A percentile compares a stretch with the other conserved stretches of the same genome.
phyloP scores from a whole-genome alignment of 2,888 invertebrate genomes.

The Pseudoips prasinana region DNA sequence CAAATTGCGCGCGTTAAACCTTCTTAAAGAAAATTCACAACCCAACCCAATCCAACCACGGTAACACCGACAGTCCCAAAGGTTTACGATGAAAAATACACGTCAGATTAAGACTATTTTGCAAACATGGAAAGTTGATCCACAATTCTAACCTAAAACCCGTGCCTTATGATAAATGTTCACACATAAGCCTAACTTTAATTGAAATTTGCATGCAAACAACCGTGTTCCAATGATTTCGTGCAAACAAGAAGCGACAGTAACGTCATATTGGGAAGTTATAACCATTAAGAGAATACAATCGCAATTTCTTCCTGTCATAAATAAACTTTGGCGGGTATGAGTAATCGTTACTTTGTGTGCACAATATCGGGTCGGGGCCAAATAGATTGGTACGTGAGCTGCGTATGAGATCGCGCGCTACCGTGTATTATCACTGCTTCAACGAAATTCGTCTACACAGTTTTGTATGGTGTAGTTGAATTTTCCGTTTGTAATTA shows the following conservation, averaged over 20 bases:
- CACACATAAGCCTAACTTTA: too few relatives aligned
- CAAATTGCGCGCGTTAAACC: constrained; percentile 39
- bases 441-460: constrained; percentile 64
- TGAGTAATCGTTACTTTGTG: constrained; percentile 78
- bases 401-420: constrained; percentile 41
- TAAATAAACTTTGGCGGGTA: constrained; percentile 72
- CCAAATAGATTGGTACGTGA: constrained; percentile 77
- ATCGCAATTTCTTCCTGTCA: constrained; percentile 80
- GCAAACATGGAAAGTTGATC: too few relatives aligned
- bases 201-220: too few relatives aligned
- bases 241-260: constrained; percentile 27
- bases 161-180: too few relatives aligned
- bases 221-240: constrained; percentile 21
- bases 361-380: constrained; percentile 69
- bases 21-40: constrained; percentile 28
- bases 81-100: too few relatives aligned
- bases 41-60: constrained; percentile 9
- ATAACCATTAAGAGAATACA: constrained; percentile 75
- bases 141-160: too few relatives aligned
- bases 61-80: too few relatives aligned
- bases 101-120: too few relatives aligned
- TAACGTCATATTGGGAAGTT: constrained; percentile 65
- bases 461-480: constrained; percentile 65
- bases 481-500: constrained; percentile 78
- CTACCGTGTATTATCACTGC: constrained; percentile 40